phyloP scores from a whole-genome alignment of 2,888 invertebrate genomes.

The Caenorhabditis sp. region DNA sequence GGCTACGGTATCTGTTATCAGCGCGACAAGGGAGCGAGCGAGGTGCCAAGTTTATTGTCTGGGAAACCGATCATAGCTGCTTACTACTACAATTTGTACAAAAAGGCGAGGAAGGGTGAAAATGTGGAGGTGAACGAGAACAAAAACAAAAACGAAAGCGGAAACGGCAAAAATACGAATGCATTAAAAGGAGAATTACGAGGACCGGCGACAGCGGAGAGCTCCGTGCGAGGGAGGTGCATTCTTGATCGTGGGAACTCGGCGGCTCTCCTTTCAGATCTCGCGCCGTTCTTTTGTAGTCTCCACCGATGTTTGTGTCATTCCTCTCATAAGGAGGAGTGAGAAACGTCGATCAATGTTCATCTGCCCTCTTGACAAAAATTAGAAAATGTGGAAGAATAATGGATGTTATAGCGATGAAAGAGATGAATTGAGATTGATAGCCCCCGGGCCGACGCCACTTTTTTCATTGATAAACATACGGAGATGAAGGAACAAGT shows the following conservation, averaged over 20 bases:
- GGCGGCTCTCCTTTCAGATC: slow-evolving; percentile 21
- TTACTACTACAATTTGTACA: slow-evolving; percentile 8
- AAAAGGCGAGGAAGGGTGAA: background rate
- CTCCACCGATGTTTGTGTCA: background rate
- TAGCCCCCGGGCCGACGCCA: slow-evolving; percentile 35
- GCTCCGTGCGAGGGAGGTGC: slow-evolving; percentile 38
- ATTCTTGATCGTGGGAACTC: slow-evolving; percentile 53
- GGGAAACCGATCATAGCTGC: slow-evolving; percentile 44
- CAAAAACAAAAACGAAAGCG: slow-evolving; percentile 7
- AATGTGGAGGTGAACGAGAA: slow-evolving; percentile 3
- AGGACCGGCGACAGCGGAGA: background rate
- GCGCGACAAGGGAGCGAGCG: background rate
- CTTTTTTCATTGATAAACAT: slow-evolving; percentile 52
- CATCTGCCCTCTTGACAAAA: background rate
- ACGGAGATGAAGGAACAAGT: slow-evolving; percentile 52
- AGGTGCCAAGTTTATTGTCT: slow-evolving; percentile 44
- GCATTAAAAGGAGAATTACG: slow-evolving; percentile 34
- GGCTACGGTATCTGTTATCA: slow-evolving; percentile 48
- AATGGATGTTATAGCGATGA: slow-evolving; percentile 56
- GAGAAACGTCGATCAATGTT: too few relatives aligned
- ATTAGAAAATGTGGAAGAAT: slow-evolving; percentile 47
- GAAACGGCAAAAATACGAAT: slow-evolving; percentile 42
- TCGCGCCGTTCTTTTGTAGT: slow-evolving; percentile 27
- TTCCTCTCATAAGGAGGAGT: too few relatives aligned
- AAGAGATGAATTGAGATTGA: slow-evolving; percentile 56